phyloP scores from a whole-genome alignment of 2,113 vertebrate species.

The Ceyx margarethae region DNA sequence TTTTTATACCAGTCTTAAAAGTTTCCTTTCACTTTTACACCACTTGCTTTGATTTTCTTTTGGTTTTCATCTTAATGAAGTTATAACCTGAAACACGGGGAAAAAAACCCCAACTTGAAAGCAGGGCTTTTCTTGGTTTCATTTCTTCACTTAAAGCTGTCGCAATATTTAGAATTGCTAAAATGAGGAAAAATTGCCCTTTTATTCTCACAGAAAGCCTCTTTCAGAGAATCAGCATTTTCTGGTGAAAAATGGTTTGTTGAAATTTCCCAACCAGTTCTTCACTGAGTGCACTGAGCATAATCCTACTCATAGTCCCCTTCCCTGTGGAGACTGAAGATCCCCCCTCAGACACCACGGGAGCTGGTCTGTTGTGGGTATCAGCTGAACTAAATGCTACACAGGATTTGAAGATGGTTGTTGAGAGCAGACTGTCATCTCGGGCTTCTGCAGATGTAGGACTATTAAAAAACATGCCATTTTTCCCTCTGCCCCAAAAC shows the following conservation, averaged over 20 bases:
- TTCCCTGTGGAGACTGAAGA: neutral
- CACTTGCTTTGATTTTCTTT: slow-evolving; percentile 36
- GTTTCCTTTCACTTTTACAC: slow-evolving; percentile 2
- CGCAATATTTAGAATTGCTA: slow-evolving; percentile 18
- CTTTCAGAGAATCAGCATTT: slow-evolving; percentile 44
- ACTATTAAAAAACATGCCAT: no score
- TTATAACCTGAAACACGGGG: slow-evolving; percentile 10
- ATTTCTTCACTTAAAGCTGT: slow-evolving; percentile 9
- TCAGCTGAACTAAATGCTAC: neutral
- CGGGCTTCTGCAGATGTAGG: neutral
- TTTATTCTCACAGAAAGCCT: slow-evolving; percentile 35
- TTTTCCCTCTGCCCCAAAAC: neutral
- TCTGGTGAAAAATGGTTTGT: slow-evolving; percentile 11
- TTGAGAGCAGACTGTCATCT: neutral
- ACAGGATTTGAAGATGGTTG: neutral
- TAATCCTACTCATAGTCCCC: rapidly evolving
- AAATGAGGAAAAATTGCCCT: slow-evolving; percentile 48
- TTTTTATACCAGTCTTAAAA: neutral
- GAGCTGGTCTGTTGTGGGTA: neutral
- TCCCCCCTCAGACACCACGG: neutral
- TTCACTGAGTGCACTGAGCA: neutral
- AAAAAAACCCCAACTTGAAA: neutral
- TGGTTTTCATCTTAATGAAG: slow-evolving; percentile 24
- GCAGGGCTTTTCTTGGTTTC: neutral
- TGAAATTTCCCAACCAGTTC: neutral